Conservation (phyloP, 1,140 invertebrate genomes). For the Stegodyphus dumicola region DNA sequence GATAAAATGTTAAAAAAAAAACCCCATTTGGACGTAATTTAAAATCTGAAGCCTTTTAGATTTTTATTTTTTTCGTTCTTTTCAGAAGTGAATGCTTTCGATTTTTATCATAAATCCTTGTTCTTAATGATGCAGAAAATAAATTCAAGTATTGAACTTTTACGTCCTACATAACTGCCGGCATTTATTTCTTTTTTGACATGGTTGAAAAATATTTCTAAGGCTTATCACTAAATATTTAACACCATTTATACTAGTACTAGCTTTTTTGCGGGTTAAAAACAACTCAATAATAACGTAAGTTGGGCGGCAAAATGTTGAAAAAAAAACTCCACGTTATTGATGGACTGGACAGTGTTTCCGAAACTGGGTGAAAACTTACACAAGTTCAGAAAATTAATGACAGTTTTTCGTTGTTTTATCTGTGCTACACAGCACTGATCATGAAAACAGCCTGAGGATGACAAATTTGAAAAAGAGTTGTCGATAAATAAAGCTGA, state of each 20-base stretch:
- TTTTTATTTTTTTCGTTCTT: too few species aligned
- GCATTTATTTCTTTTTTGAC: not conserved
- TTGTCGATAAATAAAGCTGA: too few species aligned
- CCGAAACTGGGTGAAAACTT: constrained; percentile 26
- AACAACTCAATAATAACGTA: too few species aligned
- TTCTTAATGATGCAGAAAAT: too few species aligned
- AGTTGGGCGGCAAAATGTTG: too few species aligned
- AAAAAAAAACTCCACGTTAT: not conserved
- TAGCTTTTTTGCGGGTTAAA: not conserved
- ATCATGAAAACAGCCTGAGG: not conserved
- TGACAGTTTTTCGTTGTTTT: constrained; percentile 32
- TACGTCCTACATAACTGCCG: not conserved
- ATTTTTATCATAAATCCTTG: too few species aligned
- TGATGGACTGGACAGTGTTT: constrained; percentile 14
- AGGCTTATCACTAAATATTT: not conserved
- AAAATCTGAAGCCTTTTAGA: too few species aligned
- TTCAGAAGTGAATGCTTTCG: too few species aligned
- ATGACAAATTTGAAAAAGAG: too few species aligned
- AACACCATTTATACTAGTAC: not conserved
- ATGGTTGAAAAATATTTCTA: constrained; percentile 1
- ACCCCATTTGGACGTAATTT: too few species aligned
- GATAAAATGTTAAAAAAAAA: too few species aligned
- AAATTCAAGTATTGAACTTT: not conserved
- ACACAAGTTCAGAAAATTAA: constrained; percentile 30
- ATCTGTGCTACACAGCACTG: constrained; percentile 21